Evolutionary conservation across 2,113 vertebrate genomes (phyloP), one percentile per base, ranked within the genome.

Genomic region (Pholis gunnellus): DNA sequence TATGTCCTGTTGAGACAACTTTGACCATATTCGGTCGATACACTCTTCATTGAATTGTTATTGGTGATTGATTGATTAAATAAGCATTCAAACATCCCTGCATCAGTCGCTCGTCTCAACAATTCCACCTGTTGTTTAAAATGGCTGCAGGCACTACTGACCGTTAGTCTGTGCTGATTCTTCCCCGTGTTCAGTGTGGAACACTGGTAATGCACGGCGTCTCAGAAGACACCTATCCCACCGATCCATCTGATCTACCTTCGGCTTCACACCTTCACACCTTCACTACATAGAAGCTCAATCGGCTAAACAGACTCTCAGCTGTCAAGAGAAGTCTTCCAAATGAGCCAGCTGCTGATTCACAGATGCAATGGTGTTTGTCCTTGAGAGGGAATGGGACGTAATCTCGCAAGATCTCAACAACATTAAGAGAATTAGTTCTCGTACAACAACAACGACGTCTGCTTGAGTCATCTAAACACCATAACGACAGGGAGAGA

Each of bases 251-350:
- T 78, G 34, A 60, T 72, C 61, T 25, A 46, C 65, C 40, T 9
- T 40, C 11, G 34, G 18, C 54, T n/a, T 46, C 59, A 42, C 50
- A 17, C 27, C 54, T n/a, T 46, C 59, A 42, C 50, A 17, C 27
- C 9, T 25, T 59, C 40, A 64, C 46, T 27, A 25, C 31, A n/a
- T 42, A 42, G n/a, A 7, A 27, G 36, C 42, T 83, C 27, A 54
- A 74, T 69, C 70, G 38, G 34, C 56, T 70, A 38, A 79, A 78
- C 22, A 63, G 34, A 68, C 65, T 61, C 25, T 48, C 15, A 14
- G 7, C 15, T 42, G 60, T 48, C 61, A 40, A 7, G 60, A 38
- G 22, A 54, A 48, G 67, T 66, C 60, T 38, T 66, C 11, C 6
- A 66, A 72, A 52, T 31, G 42, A 78, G 31, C 52, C 59, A 17